Base-by-base conservation (phyloP, 2,888 invertebrate genomes). In the Eretmocerus hayati region DNA sequence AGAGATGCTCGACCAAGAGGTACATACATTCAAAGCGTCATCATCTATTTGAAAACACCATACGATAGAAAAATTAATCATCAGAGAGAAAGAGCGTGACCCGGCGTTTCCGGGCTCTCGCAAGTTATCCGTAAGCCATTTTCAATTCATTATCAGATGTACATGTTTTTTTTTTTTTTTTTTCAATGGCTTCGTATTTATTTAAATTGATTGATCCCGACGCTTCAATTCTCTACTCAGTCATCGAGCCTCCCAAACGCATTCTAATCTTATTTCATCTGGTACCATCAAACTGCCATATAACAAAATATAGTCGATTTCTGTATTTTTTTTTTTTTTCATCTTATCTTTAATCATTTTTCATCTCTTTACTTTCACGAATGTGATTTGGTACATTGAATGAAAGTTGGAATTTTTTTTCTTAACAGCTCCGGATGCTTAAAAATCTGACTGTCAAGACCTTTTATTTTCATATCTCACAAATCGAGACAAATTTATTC, bases 11-110 rank as follows among this genome's bases (percentile, higher is more conserved):
- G 44, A 49, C 44, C 48, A 47, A n/a, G n/a, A 53, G 48, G 53
- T 53, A 53, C 47, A 35, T 57, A 62, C 55, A 56, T 54, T 59
- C 45, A 58, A 65, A 65, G 64, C 64, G 58, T 60, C 56, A 58
- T 54, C 55, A 55, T 57, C 58, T 62, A 62, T 35, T 16, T 30
- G 20, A 46, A 53, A 58, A 60, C 55, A 58, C 52, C 54, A 57
- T 60, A 58, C 50, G 50, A 58, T 58, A 58, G 57, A 58, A 56
- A 46, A 58, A 58, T 61, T 56, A 58, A 54, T 60, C 55, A 58
- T 57, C 56, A 61, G 59, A 62, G 60, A 60, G 59, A 63, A 61
- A 64, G 56, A 62, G 62, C 58, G 53, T 59, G 56, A 58, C 57
- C 57, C 55, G 58, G 56, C 58, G 50, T 56, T 55, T 57, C 55